Percentiles rank a stretch among this genome's conserved stretches.
phyloP scores from a whole-genome alignment of 2,888 invertebrate genomes.

The Litoditis marina region DNA sequence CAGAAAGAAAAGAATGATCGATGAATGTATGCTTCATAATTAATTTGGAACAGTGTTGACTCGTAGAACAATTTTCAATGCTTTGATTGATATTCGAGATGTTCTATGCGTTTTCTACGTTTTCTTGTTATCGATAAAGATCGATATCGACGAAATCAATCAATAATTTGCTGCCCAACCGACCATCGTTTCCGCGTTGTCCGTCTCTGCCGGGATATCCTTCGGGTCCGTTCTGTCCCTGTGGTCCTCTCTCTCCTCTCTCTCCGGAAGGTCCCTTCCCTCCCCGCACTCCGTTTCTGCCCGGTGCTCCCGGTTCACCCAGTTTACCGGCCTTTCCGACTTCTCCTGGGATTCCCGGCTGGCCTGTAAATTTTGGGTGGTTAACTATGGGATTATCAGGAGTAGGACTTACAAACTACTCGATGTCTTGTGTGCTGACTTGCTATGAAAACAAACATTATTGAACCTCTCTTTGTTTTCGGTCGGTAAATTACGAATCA shows the following conservation, averaged over 20 bases:
- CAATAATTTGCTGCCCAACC: no score
- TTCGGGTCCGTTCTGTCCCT: conserved; percentile 49
- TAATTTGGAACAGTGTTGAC: no score
- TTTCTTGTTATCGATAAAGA: no score
- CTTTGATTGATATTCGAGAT: no score
- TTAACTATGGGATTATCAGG: no score
- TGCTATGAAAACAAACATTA: no score
- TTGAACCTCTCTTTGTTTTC: no score
- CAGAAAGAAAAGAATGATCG: neutral
- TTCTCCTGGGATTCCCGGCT: conserved; percentile 54
- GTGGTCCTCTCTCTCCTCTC: conserved; percentile 48
- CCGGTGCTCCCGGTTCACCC: conserved; percentile 38
- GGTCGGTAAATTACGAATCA: no score
- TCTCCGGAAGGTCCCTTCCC: conserved; percentile 40
- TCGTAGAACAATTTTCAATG: no score
- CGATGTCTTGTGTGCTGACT: neutral
- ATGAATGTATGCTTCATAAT: no score
- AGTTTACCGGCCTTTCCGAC: conserved; percentile 50
- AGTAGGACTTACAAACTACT: neutral
- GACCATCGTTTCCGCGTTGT: conserved; percentile 39
- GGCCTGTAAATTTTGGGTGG: conserved; percentile 20
- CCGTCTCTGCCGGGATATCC: conserved; percentile 52
- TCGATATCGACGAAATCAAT: no score
- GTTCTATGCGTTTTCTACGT: no score
- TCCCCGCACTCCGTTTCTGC: conserved; percentile 40